Evolutionary conservation across 2,113 vertebrate genomes (phyloP).

Genomic region (Poecile atricapillus): DNA sequence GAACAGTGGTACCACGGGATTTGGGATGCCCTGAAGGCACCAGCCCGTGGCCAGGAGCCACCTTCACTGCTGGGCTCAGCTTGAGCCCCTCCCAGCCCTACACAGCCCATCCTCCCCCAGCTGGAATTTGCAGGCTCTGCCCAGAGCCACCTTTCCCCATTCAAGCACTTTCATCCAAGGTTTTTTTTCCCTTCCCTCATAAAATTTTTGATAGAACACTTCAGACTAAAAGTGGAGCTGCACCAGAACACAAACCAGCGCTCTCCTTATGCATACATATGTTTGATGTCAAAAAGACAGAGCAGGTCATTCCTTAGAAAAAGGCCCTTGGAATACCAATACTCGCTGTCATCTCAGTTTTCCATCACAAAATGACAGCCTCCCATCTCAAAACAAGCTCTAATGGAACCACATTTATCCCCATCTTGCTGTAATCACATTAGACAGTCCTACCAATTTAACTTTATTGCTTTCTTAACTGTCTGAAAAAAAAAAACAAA

Average conservation of each 20-base stretch:
- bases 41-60: neutral
- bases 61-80: neutral
- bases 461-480: constrained; percentile 21
- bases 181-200: neutral
- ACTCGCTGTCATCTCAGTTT: neutral
- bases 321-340: constrained; percentile 19
- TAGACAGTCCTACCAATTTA: constrained; percentile 39
- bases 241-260: neutral
- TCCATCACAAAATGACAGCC: constrained; percentile 37
- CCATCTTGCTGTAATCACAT: constrained; percentile 42
- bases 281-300: constrained; percentile 32
- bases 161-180: neutral
- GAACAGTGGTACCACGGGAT: rapidly evolving
- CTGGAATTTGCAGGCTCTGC: neutral
- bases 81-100: neutral
- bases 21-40: neutral
- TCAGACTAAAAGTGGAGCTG: neutral
- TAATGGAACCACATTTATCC: constrained; percentile 32
- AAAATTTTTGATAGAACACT: neutral
- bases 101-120: rapidly evolving
- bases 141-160: neutral
- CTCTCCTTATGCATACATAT: neutral
- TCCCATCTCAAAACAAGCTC: constrained; percentile 17
- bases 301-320: constrained; percentile 10
- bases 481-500: neutral